A percentile compares a stretch with the other conserved stretches of the same genome.
These are phyloP conservation scores for Malacosoma neustria DNA, from an alignment of 2,888 invertebrate species.

Conservation along the genomic window DNA sequence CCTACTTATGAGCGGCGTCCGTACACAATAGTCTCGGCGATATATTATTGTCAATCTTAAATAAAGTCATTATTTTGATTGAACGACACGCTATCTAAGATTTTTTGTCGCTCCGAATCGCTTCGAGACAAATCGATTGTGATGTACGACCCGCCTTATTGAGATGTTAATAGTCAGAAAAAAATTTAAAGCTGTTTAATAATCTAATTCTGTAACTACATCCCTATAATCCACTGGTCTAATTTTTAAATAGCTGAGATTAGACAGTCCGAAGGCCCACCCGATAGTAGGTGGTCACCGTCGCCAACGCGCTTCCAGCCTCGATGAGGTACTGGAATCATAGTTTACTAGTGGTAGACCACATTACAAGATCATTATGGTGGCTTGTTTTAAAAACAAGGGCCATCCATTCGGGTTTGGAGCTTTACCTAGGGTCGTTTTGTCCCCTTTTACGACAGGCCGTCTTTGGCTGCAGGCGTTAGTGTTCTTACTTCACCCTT, in stretches of 20 bases:
- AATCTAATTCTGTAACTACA: not conserved
- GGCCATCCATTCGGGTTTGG: slow-evolving; percentile 20
- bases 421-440: too few relatives aligned
- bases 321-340: not conserved
- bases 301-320: too few relatives aligned
- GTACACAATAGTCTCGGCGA: slow-evolving; percentile 52
- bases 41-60: slow-evolving; percentile 73
- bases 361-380: too few relatives aligned
- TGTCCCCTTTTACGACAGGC: too few relatives aligned
- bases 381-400: too few relatives aligned
- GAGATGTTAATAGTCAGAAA: slow-evolving; percentile 22
- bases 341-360: slow-evolving; percentile 1
- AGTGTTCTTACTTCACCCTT: too few relatives aligned
- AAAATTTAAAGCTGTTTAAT: slow-evolving; percentile 1
- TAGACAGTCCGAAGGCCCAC: not conserved
- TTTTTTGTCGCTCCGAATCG: slow-evolving; percentile 31
- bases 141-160: slow-evolving; percentile 51
- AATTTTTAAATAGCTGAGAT: too few relatives aligned
- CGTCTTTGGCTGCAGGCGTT: too few relatives aligned
- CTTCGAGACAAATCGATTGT: slow-evolving; percentile 62
- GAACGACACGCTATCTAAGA: slow-evolving; percentile 34
- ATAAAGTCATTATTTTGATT: slow-evolving; percentile 75
- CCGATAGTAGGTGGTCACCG: too few relatives aligned
- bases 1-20: slow-evolving; percentile 30
- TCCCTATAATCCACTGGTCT: not conserved